phyloP scores from a whole-genome alignment of 2,888 invertebrate species.

The Pardosa pseudoannulata region DNA sequence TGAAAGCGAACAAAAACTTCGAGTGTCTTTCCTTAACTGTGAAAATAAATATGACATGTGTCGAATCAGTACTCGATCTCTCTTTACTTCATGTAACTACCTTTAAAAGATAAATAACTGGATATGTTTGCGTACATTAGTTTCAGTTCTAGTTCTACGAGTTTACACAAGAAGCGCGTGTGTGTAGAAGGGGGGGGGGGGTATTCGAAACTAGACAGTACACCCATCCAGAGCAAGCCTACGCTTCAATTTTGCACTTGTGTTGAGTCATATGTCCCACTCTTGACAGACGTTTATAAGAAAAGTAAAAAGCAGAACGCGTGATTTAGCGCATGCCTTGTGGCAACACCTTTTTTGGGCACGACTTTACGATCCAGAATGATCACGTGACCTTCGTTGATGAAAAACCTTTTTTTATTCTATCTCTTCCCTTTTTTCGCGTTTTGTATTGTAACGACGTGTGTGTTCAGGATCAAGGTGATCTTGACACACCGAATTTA shows the following conservation, averaged over 20 bases:
- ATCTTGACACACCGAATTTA: too few species aligned
- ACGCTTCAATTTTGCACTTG: conserved; percentile 3
- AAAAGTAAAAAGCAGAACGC: neutral
- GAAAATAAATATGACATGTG: too few species aligned
- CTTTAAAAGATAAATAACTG: neutral
- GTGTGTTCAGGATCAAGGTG: too few species aligned
- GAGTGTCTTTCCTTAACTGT: too few species aligned
- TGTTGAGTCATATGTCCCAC: conserved; percentile 42
- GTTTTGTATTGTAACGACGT: too few species aligned
- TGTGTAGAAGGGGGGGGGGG: neutral
- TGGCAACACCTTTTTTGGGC: neutral
- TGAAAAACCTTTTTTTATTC: neutral
- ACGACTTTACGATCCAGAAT: neutral
- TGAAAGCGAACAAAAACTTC: too few species aligned
- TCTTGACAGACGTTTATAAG: neutral
- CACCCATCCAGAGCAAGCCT: conserved; percentile 22
- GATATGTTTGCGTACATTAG: neutral
- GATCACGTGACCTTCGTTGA: neutral
- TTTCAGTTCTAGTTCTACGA: neutral
- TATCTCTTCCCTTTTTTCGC: too few species aligned
- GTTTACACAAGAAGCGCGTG: neutral
- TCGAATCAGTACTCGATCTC: too few species aligned
- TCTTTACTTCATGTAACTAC: too few species aligned
- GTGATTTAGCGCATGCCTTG: neutral
- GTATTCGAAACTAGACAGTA: neutral